Conservation (phyloP, 2,797 vertebrate genomes). For the Clarias platycephalus region DNA sequence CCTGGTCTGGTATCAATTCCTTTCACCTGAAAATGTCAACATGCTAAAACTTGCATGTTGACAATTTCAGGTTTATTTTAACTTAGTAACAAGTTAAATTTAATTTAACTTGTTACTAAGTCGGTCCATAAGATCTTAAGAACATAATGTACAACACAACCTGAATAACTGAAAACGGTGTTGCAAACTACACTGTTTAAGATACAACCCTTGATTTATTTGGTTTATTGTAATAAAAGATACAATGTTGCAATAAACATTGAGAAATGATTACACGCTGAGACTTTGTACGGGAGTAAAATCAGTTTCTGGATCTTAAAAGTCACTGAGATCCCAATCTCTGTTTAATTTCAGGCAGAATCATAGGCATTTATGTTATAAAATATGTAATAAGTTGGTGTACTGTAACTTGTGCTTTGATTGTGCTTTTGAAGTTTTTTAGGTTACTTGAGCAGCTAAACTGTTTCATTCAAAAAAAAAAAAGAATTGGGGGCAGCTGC, state of each 20-base stretch:
- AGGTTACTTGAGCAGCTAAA: too few relatives aligned
- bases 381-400: neutral
- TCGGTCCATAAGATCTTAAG: too few relatives aligned
- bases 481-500: neutral
- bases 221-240: neutral
- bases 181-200: neutral
- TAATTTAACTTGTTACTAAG: too few relatives aligned
- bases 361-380: neutral
- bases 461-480: too few relatives aligned
- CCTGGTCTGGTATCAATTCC: too few relatives aligned
- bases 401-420: neutral
- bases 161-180: neutral
- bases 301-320: neutral
- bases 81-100: too few relatives aligned
- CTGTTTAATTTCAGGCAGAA: neutral
- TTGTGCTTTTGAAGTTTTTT: too few relatives aligned
- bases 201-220: neutral
- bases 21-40: neutral
- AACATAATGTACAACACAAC: neutral
- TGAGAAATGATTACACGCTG: neutral
- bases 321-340: neutral
- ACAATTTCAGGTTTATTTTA: neutral
- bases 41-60: too few relatives aligned
- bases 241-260: neutral
- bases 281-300: neutral